Conservation (phyloP, 2,113 vertebrate species). For the Sturnira hondurensis region DNA sequence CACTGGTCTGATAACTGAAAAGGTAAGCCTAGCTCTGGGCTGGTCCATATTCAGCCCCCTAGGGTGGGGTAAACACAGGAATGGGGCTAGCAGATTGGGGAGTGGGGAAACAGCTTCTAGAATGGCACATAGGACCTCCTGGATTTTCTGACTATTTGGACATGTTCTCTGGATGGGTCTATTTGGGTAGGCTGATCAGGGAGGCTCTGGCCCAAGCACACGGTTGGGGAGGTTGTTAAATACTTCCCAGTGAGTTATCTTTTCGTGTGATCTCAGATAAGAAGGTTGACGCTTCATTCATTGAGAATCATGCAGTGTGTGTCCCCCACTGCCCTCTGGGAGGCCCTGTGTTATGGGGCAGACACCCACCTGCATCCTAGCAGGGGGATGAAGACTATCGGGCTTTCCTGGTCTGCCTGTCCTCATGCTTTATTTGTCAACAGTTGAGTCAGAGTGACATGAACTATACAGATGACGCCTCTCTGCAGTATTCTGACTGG, state of each 20-base stretch:
- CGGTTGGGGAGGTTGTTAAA: not conserved
- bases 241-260: not conserved
- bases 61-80: not conserved
- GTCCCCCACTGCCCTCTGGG: not conserved
- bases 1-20: slow-evolving; percentile 87
- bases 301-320: fast-evolving
- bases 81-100: not conserved
- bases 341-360: not conserved
- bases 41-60: not conserved
- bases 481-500: slow-evolving; percentile 88
- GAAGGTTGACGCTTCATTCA: not conserved
- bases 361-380: fast-evolving
- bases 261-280: not conserved
- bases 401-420: not conserved
- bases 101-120: not conserved
- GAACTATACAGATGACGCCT: slow-evolving; percentile 80
- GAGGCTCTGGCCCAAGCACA: not conserved
- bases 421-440: slow-evolving; percentile 35
- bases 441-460: slow-evolving; percentile 90
- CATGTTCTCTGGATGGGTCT: not conserved
- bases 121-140: not conserved
- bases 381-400: not conserved
- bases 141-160: not conserved
- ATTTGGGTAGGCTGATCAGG: not conserved
- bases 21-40: slow-evolving; percentile 80